Base-by-base conservation (phyloP, 2,797 vertebrate species). In the Salmo trutta region DNA sequence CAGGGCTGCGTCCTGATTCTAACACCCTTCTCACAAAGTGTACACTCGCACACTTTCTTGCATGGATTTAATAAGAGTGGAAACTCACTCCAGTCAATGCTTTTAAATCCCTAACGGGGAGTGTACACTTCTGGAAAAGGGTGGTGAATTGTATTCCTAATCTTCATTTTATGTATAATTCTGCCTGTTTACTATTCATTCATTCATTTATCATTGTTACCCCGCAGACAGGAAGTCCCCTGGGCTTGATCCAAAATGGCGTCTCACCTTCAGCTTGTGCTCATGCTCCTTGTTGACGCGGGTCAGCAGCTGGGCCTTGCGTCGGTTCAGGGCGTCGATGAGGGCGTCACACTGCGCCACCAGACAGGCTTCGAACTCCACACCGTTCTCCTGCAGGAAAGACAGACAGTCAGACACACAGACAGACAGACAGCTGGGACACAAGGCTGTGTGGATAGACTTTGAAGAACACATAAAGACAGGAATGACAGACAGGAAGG, bases 291-390 rank as follows among this genome's bases (percentile, higher is more conserved):
- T 99, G 93, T 96, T 99, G 74, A 99, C 97, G 0, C 97, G 93
- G 8, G 96, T 87, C 73, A 99, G 93, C 85, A 99, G 94, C 92
- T 99, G 98, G 52, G 96, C 97, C 91, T 99, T 99, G 82, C 98
- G 95, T 64, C 98, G 93, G 92, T 99, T 99, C 81, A 99, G 94
- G 67, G 98, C 98, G 0, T 99, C 98, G 0, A 99, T 98, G 83
- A 99, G 96, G 51, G 98, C 98, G 0, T 99, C 98, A n/a, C 98
- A 99, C 86, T 99, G 98, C 4, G 98, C 98, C 73, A 99, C 97
- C 89, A 99, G 88, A 83, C 98, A 99, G 36, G 98, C 98, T 85
- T 99, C 98, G 0, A 99, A 99, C 93, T 99, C 98, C 91, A 99
- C 98, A 0, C 97, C 97, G 84, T 98, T 99, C 93, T 99, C 98